Base-by-base conservation (phyloP, 2,113 vertebrate genomes). In the Strix aluco region DNA sequence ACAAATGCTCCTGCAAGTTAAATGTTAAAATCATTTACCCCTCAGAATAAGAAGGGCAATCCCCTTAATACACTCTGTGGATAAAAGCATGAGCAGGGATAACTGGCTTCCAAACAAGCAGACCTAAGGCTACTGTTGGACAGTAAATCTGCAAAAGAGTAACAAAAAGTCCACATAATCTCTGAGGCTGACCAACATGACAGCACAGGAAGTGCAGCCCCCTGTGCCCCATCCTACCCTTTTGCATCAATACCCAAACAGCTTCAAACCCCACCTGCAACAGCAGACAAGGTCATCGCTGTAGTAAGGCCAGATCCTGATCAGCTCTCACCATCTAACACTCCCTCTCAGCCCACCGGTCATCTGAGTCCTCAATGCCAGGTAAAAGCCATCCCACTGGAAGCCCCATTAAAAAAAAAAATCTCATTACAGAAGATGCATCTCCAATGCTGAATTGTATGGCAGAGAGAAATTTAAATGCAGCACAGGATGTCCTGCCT, bases 31-130 rank as follows among this genome's bases (percentile, higher is more conserved):
- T 59, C 0, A 67, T 90, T 85, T 63, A 62, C 55, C 59, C 32
- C 29, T 81, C 78, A 47, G 54, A 46, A 26, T 67, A 46, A 78
- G 80, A 70, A 32, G 26, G 42, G 46, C 30, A 81, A 87, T 32
- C 23, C 23, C n/a, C 13, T 67, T 57, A 32, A 67, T 14, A 23
- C 13, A 12, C 16, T 19, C 55, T 30, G 58, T 11, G 25, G 21
- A 16, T 19, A 71, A 84, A 47, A 59, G 29, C 57, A 36, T 0
- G 3, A 0, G 2, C 44, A 51, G 22, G 51, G 42, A 54, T 54
- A 87, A 54, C 18, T 19, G 23, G 11, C 73, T 87, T 67, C 46
- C 55, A 36, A 84, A 32, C 17, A 34, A 15, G 46, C 36, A 80
- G 44, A 51, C 9, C 34, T 69, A 40, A 65, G 47, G 38, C 58